Conservation (phyloP, 2,797 vertebrate species). For the Girardinus metallicus region DNA sequence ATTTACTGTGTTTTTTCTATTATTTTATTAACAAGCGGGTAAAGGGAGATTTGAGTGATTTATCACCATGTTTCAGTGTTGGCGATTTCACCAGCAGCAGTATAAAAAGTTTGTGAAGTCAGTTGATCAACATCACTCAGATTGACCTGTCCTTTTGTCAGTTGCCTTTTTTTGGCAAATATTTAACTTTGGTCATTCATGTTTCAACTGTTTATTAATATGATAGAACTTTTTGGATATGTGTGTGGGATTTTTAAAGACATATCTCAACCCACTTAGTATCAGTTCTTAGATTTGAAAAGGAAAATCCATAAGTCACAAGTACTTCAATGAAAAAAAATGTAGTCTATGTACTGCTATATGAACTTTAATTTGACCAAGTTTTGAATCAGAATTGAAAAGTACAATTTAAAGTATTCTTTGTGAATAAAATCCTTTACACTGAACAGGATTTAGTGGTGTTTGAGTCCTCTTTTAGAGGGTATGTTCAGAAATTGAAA, state of each 20-base stretch:
- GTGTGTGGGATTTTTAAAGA: not conserved
- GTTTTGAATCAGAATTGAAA: no score
- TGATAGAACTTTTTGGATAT: no score
- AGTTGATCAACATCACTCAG: not conserved
- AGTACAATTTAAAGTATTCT: no score
- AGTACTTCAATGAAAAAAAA: not conserved
- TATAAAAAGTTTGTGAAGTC: not conserved
- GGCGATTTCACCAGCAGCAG: not conserved
- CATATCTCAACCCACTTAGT: not conserved
- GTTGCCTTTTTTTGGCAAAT: not conserved
- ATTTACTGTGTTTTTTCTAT: not conserved
- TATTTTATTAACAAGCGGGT: not conserved
- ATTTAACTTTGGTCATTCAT: not conserved
- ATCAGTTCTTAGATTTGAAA: not conserved
- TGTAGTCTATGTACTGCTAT: not conserved
- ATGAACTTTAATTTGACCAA: constrained; percentile 2
- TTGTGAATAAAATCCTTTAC: not conserved
- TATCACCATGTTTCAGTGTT: not conserved
- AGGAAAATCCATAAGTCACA: not conserved
- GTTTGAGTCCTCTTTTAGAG: not conserved
- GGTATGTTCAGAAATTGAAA: not conserved
- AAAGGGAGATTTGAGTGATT: not conserved
- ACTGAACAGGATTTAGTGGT: not conserved
- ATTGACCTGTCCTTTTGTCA: not conserved
- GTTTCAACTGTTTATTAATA: no score